Conservation (phyloP, 2,797 vertebrate genomes). For the Esox lucius region DNA sequence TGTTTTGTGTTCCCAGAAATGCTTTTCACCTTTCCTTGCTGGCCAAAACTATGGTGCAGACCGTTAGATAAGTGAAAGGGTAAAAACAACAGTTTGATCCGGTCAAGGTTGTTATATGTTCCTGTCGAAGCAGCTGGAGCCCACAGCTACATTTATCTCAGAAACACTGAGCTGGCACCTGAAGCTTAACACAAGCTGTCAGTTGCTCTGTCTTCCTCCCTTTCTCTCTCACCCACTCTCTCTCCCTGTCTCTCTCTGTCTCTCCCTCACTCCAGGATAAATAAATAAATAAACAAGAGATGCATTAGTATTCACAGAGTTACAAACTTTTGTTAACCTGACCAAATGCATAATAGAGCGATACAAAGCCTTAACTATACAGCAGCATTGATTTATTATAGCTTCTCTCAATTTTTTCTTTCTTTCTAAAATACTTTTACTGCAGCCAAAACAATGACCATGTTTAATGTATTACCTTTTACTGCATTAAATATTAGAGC, state of each 20-base stretch:
- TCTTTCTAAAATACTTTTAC: constrained; percentile 26
- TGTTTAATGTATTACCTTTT: constrained; percentile 43
- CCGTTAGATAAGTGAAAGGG: constrained; percentile 77
- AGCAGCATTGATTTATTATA: constrained; percentile 25
- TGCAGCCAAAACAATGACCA: constrained; percentile 28
- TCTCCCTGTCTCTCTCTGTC: not conserved
- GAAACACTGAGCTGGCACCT: constrained; percentile 64
- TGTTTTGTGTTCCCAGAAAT: constrained; percentile 71
- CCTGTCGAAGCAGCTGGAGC: constrained; percentile 66
- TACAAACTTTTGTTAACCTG: constrained; percentile 11
- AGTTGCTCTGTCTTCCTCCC: not conserved
- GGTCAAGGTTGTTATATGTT: constrained; percentile 92
- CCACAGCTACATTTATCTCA: constrained; percentile 65
- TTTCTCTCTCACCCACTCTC: not conserved
- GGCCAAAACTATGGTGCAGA: constrained; percentile 75
- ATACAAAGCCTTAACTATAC: constrained; percentile 15
- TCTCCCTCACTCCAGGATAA: not conserved
- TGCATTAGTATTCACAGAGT: not conserved
- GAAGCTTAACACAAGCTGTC: constrained; percentile 43
- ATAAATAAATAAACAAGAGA: not conserved
- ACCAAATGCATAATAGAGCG: constrained; percentile 20
- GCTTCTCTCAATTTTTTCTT: constrained; percentile 25
- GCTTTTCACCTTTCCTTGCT: constrained; percentile 71
- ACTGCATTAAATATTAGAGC: constrained; percentile 30
- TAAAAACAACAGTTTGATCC: constrained; percentile 84